Base-by-base conservation (phyloP, 2,113 vertebrate genomes). In the Phalacrocorax carbo region DNA sequence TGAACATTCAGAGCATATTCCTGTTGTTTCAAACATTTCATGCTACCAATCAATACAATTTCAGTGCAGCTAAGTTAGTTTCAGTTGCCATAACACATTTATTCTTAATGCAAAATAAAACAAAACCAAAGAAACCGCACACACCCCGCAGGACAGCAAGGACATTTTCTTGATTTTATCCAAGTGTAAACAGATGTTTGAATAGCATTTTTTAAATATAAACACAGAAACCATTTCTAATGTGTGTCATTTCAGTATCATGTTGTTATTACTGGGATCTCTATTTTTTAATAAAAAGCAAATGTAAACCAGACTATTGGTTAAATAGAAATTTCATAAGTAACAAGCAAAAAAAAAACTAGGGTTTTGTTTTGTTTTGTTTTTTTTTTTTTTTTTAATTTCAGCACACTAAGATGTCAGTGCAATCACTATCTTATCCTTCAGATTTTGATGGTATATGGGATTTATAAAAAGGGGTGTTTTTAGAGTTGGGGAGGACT, bases 141-240 rank as follows among this genome's bases (percentile, higher is more conserved):
- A 29, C 34, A 57, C 11, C 68, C 66, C 70, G 64, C 21, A 68
- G 65, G 60, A 94, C n/a, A 86, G 29, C 42, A 70, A 94, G 69
- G 84, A 54, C 44, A 57, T 90, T 94, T 92, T 81, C 83, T 76
- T 76, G 20, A 76, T 94, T 93, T 86, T 52, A 75, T 75, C 52
- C 22, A 75, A 95, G 44, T 78, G 60, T 68, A 91, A 97, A 71
- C 95, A 96, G 81, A 94, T 91, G 91, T 75, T 78, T 44, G 49
- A 91, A 62, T 25, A 48, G 17, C 75, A 4, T 76, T 16, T 77
- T 70, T 48, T 9, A 32, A 88, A 75, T 40, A 92, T 46, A 92
- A 69, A 62, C 13, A 46, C 34, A 93, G 76, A 90, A 92, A 91
- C 9, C 36, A 54, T 86, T 93, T 91, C 72, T 86, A 84, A 87